Evolutionary conservation across 2,113 vertebrate genomes (phyloP), one percentile per base, ranked within the genome.

Genomic region (Hippocampus mohnikei): DNA sequence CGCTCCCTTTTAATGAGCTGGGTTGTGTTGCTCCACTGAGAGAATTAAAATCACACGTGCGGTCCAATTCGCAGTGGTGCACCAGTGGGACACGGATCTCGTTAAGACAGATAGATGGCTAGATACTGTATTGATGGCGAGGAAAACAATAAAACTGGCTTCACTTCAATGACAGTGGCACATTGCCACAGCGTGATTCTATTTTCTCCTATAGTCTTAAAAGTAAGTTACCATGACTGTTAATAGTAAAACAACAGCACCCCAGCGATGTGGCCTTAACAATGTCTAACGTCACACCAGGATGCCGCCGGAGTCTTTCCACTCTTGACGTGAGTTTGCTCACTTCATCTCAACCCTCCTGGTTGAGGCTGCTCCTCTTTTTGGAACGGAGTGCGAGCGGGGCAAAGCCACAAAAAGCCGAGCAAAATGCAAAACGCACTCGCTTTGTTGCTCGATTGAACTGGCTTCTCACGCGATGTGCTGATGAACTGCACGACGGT

Each of bases 1-100:
- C 81, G 87, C 84, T 83, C 50, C 75, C 81, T 85, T 87, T 86
- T 88, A 87, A 89, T 67, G 74, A 87, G 67, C 25, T 29, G 52
- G 60, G 55, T 80, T 71, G 53, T 63, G 13, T 48, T 48, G 69
- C 69, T 75, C 74, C 79, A 74, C 68, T 44, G 74, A 69, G 82
- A 67, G 66, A 71, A 74, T 83, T 64, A 79, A 69, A 81, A 76
- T 80, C 80, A 77, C 67, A 62, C n/a, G 70, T 41, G 62, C 74
- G 62, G 69, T 64, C 56, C 58, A 46, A 69, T 70, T 68, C 63
- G 63, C 33, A 13, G 29, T 29, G 77, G 64, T 50, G 48, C 67
- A 27, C 52, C 40, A 66, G 73, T 48, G 21, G 50, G 1, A 8
- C 65, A 42, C 12, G 42, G 41, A 52, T 58, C 53, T 48, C 16